These are phyloP conservation scores for Ophion costatus DNA, from an alignment of 2,888 invertebrate species.

Conservation along the genomic window DNA sequence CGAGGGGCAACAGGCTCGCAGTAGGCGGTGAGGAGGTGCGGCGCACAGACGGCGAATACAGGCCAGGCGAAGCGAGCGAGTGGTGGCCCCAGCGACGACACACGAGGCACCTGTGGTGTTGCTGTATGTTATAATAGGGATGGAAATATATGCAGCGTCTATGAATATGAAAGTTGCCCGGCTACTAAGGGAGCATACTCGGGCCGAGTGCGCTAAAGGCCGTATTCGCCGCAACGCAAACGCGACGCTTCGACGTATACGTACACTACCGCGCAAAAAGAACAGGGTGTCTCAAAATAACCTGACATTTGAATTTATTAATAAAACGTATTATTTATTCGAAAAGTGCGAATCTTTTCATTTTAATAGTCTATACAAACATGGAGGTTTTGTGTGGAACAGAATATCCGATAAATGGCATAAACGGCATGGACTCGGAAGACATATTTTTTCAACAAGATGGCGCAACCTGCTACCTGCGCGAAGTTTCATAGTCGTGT, in stretches of 20 bases:
- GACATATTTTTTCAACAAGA: too few relatives aligned
- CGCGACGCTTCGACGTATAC: neutral
- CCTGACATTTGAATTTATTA: too few relatives aligned
- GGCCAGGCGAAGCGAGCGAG: neutral
- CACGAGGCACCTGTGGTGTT: conserved; percentile 36
- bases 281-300: too few relatives aligned
- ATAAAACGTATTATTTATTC: too few relatives aligned
- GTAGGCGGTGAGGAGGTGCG: conserved; percentile 5
- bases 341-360: too few relatives aligned
- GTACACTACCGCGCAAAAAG: neutral
- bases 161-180: conserved; percentile 80
- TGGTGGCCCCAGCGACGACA: conserved; percentile 42
- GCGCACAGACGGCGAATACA: conserved; percentile 32
- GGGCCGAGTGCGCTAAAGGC: conserved; percentile 48
- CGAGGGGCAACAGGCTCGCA: conserved; percentile 28
- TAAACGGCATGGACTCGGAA: too few relatives aligned
- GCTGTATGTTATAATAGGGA: conserved; percentile 71
- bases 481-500: too few relatives aligned
- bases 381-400: too few relatives aligned
- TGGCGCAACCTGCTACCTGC: too few relatives aligned
- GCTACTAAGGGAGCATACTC: conserved; percentile 79
- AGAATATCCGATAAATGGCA: too few relatives aligned
- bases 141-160: conserved; percentile 79
- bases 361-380: too few relatives aligned
- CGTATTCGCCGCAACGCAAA: neutral